phyloP scores from a whole-genome alignment of 2,888 invertebrate genomes.

The Drosophila percnosoma region DNA sequence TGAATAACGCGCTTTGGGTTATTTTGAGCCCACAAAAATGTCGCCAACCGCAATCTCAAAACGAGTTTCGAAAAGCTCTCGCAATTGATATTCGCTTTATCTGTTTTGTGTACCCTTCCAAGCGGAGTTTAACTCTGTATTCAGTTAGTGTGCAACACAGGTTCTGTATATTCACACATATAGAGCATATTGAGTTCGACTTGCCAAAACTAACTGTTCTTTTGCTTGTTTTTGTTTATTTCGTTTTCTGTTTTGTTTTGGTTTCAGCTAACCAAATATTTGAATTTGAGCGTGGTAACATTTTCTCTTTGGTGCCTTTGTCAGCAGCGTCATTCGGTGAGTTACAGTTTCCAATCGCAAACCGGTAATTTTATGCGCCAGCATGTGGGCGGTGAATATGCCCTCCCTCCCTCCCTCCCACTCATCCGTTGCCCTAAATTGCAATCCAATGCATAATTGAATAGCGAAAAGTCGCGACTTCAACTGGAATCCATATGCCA shows the following conservation, averaged over 20 bases:
- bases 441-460: conserved; percentile 43
- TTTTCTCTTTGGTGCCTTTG: conserved; percentile 36
- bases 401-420: background rate
- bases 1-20: conserved; percentile 21
- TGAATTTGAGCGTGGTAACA: conserved; percentile 43
- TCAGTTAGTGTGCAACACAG: background rate
- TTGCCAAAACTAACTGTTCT: background rate
- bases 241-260: conserved; percentile 50
- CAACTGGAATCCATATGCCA: conserved; percentile 32
- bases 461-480: conserved; percentile 24
- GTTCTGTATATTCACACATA: background rate
- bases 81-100: conserved; percentile 41
- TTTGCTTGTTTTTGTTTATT: background rate
- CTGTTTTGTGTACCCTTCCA: conserved; percentile 15
- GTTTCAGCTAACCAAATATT: conserved; percentile 59
- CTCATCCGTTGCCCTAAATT: conserved; percentile 15
- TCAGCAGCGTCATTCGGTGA: conserved; percentile 16
- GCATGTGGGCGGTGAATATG: conserved; percentile 22
- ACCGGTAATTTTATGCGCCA: conserved; percentile 48
- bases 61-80: conserved; percentile 57
- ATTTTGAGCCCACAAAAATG: conserved; percentile 66
- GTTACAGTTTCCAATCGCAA: conserved; percentile 53
- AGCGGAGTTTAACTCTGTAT: background rate
- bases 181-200: background rate
- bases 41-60: conserved; percentile 57